Base-by-base conservation (phyloP, 2,797 vertebrate species). In the Sparus aurata region DNA sequence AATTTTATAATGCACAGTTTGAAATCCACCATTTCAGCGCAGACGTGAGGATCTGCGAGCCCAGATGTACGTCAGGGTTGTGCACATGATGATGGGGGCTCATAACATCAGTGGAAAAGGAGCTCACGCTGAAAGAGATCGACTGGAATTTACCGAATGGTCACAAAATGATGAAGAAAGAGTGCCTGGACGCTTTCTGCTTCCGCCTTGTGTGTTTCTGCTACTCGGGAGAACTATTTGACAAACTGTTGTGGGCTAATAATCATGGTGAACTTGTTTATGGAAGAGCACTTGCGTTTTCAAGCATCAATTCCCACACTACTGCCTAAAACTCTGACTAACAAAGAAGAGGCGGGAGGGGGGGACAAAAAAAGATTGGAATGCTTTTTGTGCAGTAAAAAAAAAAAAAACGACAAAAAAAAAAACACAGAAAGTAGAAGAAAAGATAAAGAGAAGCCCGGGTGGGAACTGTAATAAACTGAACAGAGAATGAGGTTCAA, bases 391-490 rank as follows among this genome's bases (percentile, higher is more conserved):
- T 2, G 34, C n/a, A 23, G 69, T 41, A 45, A 78, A 79, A 76
- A 50, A 50, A 49, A 45, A 78, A 75, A 60, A 27, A 69, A n/a
- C n/a, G n/a, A n/a, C n/a, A n/a, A n/a, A n/a, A n/a, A n/a, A 27
- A 27, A 4, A 27, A 34, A 34, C 30, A 18, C 38, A 75, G 45
- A 68, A 69, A 46, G 50, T 9, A 63, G 54, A 86, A 53, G 64
- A 73, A 78, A 73, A 83, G 76, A 85, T 78, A 80, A 88, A 85
- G 75, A 76, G 69, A 81, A 75, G 71, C 50, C 72, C 69, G 76
- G 75, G 69, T 85, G 87, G 84, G 87, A 92, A 84, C 57, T 62
- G 80, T 82, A 82, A 79, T 90, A 89, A 89, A 87, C 77, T 38
- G 70, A 82, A 84, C 70, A 78, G 77, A 87, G 89, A 82, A 80